phyloP scores from a whole-genome alignment of 2,797 vertebrate genomes.

The Ceryle rudis region DNA sequence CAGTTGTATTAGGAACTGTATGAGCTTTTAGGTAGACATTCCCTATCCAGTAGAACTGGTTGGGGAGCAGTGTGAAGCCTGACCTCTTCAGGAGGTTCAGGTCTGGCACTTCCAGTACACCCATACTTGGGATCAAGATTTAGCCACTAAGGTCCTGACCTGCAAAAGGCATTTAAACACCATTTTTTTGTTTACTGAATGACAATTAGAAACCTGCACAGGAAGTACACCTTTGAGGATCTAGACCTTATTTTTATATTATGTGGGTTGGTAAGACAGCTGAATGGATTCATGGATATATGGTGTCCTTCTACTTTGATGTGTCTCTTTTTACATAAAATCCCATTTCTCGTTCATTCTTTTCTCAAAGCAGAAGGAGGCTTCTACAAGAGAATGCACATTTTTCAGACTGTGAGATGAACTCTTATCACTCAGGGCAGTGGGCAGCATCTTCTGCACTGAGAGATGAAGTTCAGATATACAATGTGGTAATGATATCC shows the following conservation, averaged over 20 bases:
- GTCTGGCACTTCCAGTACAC: neutral
- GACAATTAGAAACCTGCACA: neutral
- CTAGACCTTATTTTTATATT: neutral
- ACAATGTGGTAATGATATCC: neutral
- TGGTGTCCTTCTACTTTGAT: neutral
- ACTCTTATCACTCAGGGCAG: neutral
- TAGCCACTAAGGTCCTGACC: neutral
- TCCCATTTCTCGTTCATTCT: neutral
- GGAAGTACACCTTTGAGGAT: neutral
- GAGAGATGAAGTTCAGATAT: neutral
- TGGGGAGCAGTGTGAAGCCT: neutral
- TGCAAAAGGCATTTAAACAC: neutral
- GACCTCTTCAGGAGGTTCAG: neutral
- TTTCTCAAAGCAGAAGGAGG: neutral
- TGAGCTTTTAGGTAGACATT: neutral
- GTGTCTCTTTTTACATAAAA: neutral
- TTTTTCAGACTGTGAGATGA: neutral
- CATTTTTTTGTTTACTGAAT: neutral
- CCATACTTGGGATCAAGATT: neutral
- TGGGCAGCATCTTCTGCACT: neutral
- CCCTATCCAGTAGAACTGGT: neutral
- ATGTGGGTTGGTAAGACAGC: neutral
- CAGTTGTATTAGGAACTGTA: neutral
- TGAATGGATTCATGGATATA: neutral
- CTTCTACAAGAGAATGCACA: neutral